Base-by-base conservation (phyloP, 2,113 vertebrate species). In the Chrysemys picta region DNA sequence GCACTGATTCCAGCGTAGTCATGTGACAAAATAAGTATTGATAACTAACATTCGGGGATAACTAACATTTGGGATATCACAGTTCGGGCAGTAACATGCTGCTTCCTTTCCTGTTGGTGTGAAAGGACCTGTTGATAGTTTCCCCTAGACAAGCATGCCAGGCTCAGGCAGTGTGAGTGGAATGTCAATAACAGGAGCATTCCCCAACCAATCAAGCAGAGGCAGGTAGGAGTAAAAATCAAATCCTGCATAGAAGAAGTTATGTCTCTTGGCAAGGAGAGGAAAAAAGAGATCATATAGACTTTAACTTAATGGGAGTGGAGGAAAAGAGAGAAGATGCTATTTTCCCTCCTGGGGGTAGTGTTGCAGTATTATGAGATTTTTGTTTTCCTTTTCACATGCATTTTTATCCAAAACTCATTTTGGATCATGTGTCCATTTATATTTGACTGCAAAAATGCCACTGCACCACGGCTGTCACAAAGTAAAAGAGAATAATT, bases 361-460 rank as follows among this genome's bases (percentile, higher is more conserved):
- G 10, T 22, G 45, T 53, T 50, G 27, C 6, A 35, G 52, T 65
- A 35, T 65, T 50, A 45, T 4, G 31, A 10, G n/a, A n/a, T 25
- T n/a, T 1, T 53, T 72, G 8, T 38, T 53, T 57, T 21, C 14
- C 6, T 47, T 47, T 6, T 6, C 1, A 2, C 2, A 7, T 0
- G 10, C 19, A 59, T 54, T 75, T 54, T 72, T 53, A 1, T 79
- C 47, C 35, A 42, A 38, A 83, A 49, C 53, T 45, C 31, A 21
- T 59, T 80, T 49, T 69, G 14, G 49, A 38, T 69, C 76, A 57
- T 82, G 52, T 24, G 47, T 84, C 42, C 92, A 52, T 31, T 21
- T 65, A 85, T 38, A 78, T 7, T 16, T 49, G 76, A 12, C 17
- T 62, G 56, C 45, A 76, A 81, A 81, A 81, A 81, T 47, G 12